Base-by-base conservation (phyloP, 2,797 vertebrate species). In the Sebastes glaucus region DNA sequence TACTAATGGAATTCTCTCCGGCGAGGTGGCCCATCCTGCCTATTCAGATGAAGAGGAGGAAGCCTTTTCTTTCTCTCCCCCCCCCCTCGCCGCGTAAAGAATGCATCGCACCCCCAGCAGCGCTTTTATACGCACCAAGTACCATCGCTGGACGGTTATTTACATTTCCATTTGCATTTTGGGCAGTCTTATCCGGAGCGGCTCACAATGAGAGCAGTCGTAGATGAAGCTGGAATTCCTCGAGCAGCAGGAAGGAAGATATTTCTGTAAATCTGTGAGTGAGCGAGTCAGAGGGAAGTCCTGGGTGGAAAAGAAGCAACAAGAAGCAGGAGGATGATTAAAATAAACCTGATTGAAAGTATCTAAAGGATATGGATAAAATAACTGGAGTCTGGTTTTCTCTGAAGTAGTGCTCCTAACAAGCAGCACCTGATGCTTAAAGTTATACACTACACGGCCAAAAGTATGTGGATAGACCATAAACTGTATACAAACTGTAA, bases 111-210 rank as follows among this genome's bases (percentile, higher is more conserved):
- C 82, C 86, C 73, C 86, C 89, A 84, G 70, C 81, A 14, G 89
- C 1, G 84, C 86, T 76, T 88, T 89, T 86, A 80, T 85, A 23
- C 60, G 2, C 78, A 65, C 55, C 55, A 53, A 85, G 77, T 56
- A 69, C 69, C 90, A 18, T 81, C 20, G 4, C 72, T 70, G 74
- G 84, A 82, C 56, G 82, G 63, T 78, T 80, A 80, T 88, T 88
- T 87, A 84, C 82, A 87, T 89, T 82, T 59, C 68, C 87, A 86
- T 90, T 89, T 86, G 83, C 84, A 87, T 89, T 74, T 63, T 13
- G 74, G 77, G 69, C 76, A 6, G 49, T 59, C 38, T 77, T 20
- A 74, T 71, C 59, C 63, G 22, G 68, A 79, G 78, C 20, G 10
- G 2, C 62, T 71, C 53, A 25, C 74, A 70, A 28, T 62, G 69